These are phyloP conservation scores for Drosophila glabriapex DNA, from an alignment of 2,888 invertebrate genomes.

Conservation along the genomic window DNA sequence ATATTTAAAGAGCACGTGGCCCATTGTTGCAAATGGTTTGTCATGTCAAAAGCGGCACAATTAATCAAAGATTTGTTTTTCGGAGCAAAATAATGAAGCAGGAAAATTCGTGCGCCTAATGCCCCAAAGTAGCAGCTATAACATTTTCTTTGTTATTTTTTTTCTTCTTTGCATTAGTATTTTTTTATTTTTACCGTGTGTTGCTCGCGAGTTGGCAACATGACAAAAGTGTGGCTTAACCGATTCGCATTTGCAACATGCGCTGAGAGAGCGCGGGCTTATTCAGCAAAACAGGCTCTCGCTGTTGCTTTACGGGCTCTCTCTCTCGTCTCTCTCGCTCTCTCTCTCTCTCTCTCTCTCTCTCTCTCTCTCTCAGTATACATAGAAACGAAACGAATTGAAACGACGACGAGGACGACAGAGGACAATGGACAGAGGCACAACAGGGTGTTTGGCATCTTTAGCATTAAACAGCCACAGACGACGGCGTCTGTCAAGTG, in stretches of 20 bases:
- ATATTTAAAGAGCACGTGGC: slow-evolving; percentile 80
- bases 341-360: neutral
- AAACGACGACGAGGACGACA: slow-evolving; percentile 19
- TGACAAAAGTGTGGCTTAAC: slow-evolving; percentile 36
- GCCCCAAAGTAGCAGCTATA: slow-evolving; percentile 25
- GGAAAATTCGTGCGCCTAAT: slow-evolving; percentile 5
- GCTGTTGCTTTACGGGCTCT: neutral
- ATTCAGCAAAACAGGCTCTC: slow-evolving; percentile 45
- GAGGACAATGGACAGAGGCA: slow-evolving; percentile 20
- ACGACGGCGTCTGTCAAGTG: slow-evolving; percentile 67
- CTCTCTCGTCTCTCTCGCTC: neutral
- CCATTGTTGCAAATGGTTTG: slow-evolving; percentile 79
- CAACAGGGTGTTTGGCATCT: slow-evolving; percentile 60
- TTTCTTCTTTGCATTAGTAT: slow-evolving; percentile 2
- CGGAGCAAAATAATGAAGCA: slow-evolving; percentile 40
- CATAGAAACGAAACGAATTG: slow-evolving; percentile 61
- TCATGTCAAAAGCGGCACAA: slow-evolving; percentile 71
- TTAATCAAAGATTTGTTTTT: slow-evolving; percentile 78
- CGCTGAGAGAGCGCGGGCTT: slow-evolving; percentile 9
- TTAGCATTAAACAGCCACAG: slow-evolving; percentile 53
- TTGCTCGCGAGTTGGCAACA: slow-evolving; percentile 21
- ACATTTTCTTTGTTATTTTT: neutral
- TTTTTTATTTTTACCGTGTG: slow-evolving; percentile 1
- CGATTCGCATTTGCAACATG: slow-evolving; percentile 36
- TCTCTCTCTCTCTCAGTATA: slow-evolving; percentile 9